Base-by-base conservation (phyloP, 2,888 invertebrate genomes). In the Pachydiplax longipennis region DNA sequence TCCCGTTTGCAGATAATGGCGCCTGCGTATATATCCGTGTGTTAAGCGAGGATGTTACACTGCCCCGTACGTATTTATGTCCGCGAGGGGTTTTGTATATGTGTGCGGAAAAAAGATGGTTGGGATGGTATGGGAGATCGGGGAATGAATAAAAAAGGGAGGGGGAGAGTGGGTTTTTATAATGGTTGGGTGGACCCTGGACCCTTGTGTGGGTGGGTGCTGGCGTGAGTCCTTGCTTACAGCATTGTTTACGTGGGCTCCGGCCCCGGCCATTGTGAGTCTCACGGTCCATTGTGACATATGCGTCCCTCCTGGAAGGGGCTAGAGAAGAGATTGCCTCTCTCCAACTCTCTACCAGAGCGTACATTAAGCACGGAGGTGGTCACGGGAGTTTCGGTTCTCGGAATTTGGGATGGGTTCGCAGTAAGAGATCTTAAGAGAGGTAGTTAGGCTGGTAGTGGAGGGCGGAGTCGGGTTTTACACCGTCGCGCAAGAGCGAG, bases 41-140 rank as follows among this genome's bases (percentile, higher is more conserved):
- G 87, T 87, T 87, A 87, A 87, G 87, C 87, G 87, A 61, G 87
- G 87, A 87, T 87, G 87, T 87, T 87, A 87, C 87, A 87, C 87
- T 87, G 87, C 87, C 87, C 87, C 87, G 87, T 61, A 61, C 87
- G 87, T 87, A 87, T 87, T 87, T 87, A 87, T 87, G 87, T 65
- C 87, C 87, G 87, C 87, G 37, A 65, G 87, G 61, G 87, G 87
- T 87, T 87, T 87, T 87, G 61, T 87, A 87, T 65, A 65, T 87
- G 87, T 40, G 87, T 37, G 87, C 35, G 61, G n/a, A 61, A 87
- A 87, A 61, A 35, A 58, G 40, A 35, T 53, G 48, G 80, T 35
- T 22, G 22, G 53, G 65, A 87, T 37, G 87, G 87, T 22, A 37
- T 73, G 37, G 61, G 61, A 8, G 3, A 58, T 13, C 18, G 61